Percentiles rank a stretch among this genome's conserved stretches.
phyloP scores from a whole-genome alignment of 2,113 vertebrate species.

The Columbina picui region DNA sequence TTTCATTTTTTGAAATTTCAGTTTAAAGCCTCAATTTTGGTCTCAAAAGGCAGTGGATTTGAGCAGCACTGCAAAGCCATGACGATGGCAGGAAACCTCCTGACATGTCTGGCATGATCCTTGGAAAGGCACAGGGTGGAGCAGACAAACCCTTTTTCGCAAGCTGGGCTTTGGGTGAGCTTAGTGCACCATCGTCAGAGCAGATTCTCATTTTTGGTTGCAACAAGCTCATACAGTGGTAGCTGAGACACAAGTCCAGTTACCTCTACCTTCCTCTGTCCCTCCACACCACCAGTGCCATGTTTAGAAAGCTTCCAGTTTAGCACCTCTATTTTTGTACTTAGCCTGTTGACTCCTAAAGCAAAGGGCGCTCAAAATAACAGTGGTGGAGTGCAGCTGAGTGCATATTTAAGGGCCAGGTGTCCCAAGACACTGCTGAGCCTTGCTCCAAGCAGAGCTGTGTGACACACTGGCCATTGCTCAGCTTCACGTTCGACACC shows the following conservation, averaged over 20 bases:
- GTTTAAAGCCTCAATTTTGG: neutral
- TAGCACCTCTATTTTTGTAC: neutral
- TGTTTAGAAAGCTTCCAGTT: neutral
- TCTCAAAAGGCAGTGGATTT: neutral
- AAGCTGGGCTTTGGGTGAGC: neutral
- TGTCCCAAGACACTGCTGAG: neutral
- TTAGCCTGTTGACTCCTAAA: neutral
- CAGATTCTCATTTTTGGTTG: neutral
- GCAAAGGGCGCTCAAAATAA: neutral
- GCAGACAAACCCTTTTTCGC: neutral
- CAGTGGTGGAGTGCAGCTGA: neutral
- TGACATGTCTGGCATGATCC: rapidly evolving
- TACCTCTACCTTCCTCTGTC: neutral
- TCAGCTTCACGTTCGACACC: rapidly evolving
- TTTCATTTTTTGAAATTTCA: neutral
- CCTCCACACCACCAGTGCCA: neutral
- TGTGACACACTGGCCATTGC: neutral
- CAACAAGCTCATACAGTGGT: neutral
- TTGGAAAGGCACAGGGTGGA: neutral
- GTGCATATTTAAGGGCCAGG: neutral
- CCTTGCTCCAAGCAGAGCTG: neutral
- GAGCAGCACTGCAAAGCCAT: neutral
- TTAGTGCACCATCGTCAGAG: neutral
- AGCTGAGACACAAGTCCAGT: neutral
- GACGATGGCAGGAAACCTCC: rapidly evolving